Evolutionary conservation across 2,797 vertebrate genomes (phyloP), one percentile per base, ranked within the genome.

Genomic region (Scarus forsteni): DNA sequence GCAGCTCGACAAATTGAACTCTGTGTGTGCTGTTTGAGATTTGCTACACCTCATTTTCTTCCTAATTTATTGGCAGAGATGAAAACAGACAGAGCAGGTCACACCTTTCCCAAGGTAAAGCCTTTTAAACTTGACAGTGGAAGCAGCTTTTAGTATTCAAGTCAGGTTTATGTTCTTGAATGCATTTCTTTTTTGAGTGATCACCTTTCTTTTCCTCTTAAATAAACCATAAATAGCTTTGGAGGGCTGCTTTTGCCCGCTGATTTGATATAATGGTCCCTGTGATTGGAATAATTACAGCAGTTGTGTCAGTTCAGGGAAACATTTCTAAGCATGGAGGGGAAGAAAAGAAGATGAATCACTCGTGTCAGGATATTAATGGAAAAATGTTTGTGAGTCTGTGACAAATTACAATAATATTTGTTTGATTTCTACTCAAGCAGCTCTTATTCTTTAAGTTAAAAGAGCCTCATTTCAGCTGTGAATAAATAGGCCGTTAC

Each of bases 211-310:
- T 15, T 75, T 58, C 51, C 58, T 83, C 49, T 77, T 81, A 67
- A 65, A 89, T 83, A 69, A 77, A 79, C 67, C 77, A 77, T 62
- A 71, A 77, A 65, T 45, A 15, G 43, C 42, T 71, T 57, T 66
- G 49, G 71, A 70, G 70, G 71, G 81, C 81, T 75, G 62, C 66
- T 38, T 43, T 61, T 7, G 45, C 48, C 48, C 42, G 52, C 48
- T 70, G 64, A 84, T 87, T 79, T 83, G 42, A 88, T 86, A 54
- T 81, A 15, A 84, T 88, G 85, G 78, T 70, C 64, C 62, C 66
- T 80, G 69, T 77, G 78, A 86, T 82, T 72, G 55, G 80, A 88
- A 85, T 83, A 81, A 87, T 87, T 81, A 63, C 45, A 63, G 72
- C 66, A 76, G 75, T 72, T 57, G 64, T 75, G 79, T 75, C 39